Conservation (phyloP, 2,797 vertebrate genomes). For the Enteromius mattozi region DNA sequence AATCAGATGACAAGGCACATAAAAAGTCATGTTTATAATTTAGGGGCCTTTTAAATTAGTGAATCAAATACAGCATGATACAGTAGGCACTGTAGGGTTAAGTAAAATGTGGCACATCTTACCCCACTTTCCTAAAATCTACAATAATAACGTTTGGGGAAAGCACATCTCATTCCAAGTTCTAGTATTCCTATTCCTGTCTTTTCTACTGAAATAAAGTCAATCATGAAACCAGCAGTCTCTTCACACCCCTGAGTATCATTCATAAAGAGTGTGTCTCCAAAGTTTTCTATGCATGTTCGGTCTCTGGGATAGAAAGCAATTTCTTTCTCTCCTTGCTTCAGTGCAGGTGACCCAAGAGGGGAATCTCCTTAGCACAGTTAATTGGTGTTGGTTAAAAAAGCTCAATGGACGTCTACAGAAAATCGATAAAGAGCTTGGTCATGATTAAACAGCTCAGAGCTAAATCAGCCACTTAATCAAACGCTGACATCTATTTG, state of each 20-base stretch:
- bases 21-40: not conserved
- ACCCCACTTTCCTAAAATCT: not conserved
- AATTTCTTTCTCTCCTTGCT: conserved; percentile 41
- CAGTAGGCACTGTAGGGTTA: not conserved
- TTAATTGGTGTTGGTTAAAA: conserved; percentile 72
- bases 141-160: not conserved
- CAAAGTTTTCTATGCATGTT: conserved; percentile 21
- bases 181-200: not conserved
- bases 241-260: conserved; percentile 32
- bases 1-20: not conserved
- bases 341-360: conserved; percentile 47
- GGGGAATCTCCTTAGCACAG: conserved; percentile 63
- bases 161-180: not conserved
- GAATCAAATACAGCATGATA: not conserved
- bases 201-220: conserved; percentile 18
- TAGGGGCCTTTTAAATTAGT: not conserved
- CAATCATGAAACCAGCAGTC: conserved; percentile 11
- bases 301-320: conserved; percentile 37
- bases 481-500: conserved; percentile 52
- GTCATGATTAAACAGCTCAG: conserved; percentile 54
- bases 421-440: conserved; percentile 69
- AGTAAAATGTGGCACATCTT: not conserved
- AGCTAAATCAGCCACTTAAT: conserved; percentile 54
- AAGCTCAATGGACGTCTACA: conserved; percentile 63
- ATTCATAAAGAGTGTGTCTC: conserved; percentile 46